Evolutionary conservation across 2,888 invertebrate species (phyloP), one percentile per base, ranked within the genome.

Genomic region (Melanostoma scalare): DNA sequence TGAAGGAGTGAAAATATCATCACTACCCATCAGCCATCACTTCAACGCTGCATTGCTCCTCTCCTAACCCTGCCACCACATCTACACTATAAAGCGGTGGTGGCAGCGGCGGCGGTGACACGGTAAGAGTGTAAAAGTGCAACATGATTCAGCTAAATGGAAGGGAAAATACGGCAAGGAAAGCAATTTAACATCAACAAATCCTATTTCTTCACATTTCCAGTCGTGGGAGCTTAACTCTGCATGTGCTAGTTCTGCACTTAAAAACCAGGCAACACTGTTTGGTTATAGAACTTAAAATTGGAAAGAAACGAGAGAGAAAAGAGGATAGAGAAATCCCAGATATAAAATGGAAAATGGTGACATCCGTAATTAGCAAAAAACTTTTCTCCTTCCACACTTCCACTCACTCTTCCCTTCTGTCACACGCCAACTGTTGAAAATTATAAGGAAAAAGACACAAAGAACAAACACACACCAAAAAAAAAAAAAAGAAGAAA

Each of bases 291-390:
- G 35, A 35, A 46, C 33, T 35, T 9, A 46, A 5, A 10, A 61
- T 42, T 61, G 52, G 5, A 40, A 67, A 4, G 5, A 50, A 9
- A 46, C 44, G 53, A 48, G 31, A 44, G 40, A 3, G 31, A 55
- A 50, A 58, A 50, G 9, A 31, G 20, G 35, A n/a, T 8, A 20
- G 35, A 31, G 6, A 40, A 5, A 2, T n/a, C 30, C 2, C 33
- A 38, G 20, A 50, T 48, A 36, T 20, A 20, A 20, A 20, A 20
- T 20, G 20, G 20, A 75, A 63, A 79, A 79, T 61, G 82, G 82
- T 69, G 84, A 84, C 84, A 84, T 79, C 71, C 75, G 84, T 84
- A 79, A 84, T 84, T 84, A 84, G 84, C 84, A 79, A 63, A 75
- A 71, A 84, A 84, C 58, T 69, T 82, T 50, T 65, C 55, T 50